These are phyloP conservation scores for Myoxocephalus aenaeus DNA, from an alignment of 2,797 vertebrate species.

Conservation along the genomic window DNA sequence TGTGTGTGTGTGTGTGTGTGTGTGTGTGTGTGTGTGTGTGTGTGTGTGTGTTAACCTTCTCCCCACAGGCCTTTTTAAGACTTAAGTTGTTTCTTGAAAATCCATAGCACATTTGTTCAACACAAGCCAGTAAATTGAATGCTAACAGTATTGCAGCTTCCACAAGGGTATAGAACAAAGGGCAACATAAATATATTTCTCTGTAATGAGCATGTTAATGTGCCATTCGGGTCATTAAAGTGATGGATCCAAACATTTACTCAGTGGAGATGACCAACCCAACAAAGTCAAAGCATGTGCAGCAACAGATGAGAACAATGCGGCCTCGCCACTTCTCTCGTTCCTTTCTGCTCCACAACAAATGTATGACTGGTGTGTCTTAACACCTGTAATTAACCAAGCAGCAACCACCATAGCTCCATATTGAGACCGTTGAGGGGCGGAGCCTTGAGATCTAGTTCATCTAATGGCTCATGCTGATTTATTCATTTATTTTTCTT, in stretches of 20 bases:
- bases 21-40: conserved; percentile 11
- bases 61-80: conserved; percentile 21
- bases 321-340: not conserved
- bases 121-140: conserved; percentile 35
- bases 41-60: conserved; percentile 3
- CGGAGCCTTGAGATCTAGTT: not conserved
- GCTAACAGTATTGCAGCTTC: conserved; percentile 10
- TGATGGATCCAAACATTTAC: not conserved
- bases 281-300: conserved; percentile 1
- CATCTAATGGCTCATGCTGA: not conserved
- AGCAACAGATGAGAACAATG: conserved; percentile 5
- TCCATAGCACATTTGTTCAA: conserved; percentile 28
- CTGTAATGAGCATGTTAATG: conserved; percentile 9
- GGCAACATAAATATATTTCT: not conserved
- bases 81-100: conserved; percentile 49
- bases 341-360: not conserved
- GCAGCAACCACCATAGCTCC: not conserved
- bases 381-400: not conserved
- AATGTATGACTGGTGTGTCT: conserved; percentile 4
- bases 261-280: not conserved
- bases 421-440: not conserved
- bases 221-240: conserved; percentile 5
- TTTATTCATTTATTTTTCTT: too few relatives aligned
- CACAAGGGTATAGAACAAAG: not conserved
- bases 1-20: not conserved